These are phyloP conservation scores for Agrotis clavis DNA, from an alignment of 2,888 invertebrate species.

Conservation along the genomic window DNA sequence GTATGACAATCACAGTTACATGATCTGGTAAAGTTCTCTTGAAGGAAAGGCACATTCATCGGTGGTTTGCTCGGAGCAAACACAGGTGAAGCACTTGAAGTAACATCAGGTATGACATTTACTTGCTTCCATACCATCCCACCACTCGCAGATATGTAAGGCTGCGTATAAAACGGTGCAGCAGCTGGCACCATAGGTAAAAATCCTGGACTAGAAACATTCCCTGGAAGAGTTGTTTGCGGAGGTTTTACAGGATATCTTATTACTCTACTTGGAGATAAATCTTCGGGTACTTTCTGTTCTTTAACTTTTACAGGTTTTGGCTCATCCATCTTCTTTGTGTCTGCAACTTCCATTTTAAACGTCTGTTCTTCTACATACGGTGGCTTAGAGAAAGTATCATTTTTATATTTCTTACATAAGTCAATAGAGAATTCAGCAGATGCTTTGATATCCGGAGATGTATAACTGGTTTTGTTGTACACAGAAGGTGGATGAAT, in stretches of 20 bases:
- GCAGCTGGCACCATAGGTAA: conserved; percentile 68
- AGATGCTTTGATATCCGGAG: conserved; percentile 20
- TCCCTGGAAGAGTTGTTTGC: conserved; percentile 26
- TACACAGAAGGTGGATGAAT: conserved; percentile 21
- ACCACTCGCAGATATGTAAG: conserved; percentile 70
- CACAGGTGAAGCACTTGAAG: conserved; percentile 60
- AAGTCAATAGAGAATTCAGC: conserved; percentile 39
- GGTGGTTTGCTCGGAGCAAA: conserved; percentile 51
- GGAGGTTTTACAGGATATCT: conserved; percentile 19
- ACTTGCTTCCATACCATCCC: conserved; percentile 77
- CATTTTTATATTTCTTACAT: conserved; percentile 41
- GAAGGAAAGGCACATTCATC: conserved; percentile 43
- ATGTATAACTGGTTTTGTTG: conserved; percentile 4
- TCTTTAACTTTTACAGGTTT: conserved; percentile 10
- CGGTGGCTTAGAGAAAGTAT: neutral
- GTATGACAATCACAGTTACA: conserved; percentile 79
- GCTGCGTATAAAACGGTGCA: conserved; percentile 67
- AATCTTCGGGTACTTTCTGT: conserved; percentile 69
- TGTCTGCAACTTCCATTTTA: conserved; percentile 10
- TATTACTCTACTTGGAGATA: conserved; percentile 57
- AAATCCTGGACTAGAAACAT: conserved; percentile 52
- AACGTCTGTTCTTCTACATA: neutral
- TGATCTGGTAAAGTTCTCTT: conserved; percentile 47
- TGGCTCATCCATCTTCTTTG: conserved; percentile 14
- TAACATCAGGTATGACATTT: conserved; percentile 68